Evolutionary conservation across 2,797 vertebrate genomes (phyloP).

Genomic region (Hemitrygon akajei): DNA sequence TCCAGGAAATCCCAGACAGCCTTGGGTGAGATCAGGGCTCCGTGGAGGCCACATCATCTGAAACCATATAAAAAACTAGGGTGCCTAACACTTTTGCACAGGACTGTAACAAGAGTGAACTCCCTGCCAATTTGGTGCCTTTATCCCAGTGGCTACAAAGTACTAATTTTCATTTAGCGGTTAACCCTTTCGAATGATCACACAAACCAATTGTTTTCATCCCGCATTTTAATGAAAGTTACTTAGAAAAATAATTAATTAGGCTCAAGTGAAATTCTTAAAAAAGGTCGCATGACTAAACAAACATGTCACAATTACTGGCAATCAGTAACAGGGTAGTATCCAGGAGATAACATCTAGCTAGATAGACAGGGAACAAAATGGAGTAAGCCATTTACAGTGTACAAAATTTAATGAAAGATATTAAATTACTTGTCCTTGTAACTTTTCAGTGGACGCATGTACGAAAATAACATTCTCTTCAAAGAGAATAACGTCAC

Average conservation of each 20-base stretch:
- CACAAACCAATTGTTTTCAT: slow-evolving; percentile 47
- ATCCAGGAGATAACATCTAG: slow-evolving; percentile 51
- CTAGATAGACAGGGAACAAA: slow-evolving; percentile 44
- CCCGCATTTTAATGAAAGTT: slow-evolving; percentile 69
- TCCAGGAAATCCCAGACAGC: too few relatives aligned
- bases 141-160: not conserved
- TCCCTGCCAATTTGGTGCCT: not conserved
- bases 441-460: slow-evolving; percentile 53
- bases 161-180: not conserved
- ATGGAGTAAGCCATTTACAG: slow-evolving; percentile 58
- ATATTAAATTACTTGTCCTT: slow-evolving; percentile 54
- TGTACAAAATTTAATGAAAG: slow-evolving; percentile 52
- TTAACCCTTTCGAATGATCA: slow-evolving; percentile 36
- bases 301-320: slow-evolving; percentile 54
- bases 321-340: slow-evolving; percentile 56
- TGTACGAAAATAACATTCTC: slow-evolving; percentile 57
- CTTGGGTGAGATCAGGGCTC: too few relatives aligned
- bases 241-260: slow-evolving; percentile 68
- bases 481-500: slow-evolving; percentile 58
- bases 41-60: too few relatives aligned
- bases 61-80: too few relatives aligned
- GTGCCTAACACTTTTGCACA: too few relatives aligned
- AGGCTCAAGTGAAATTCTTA: slow-evolving; percentile 62
- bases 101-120: too few relatives aligned
- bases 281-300: slow-evolving; percentile 53